phyloP scores from a whole-genome alignment of 2,888 invertebrate species.

The Allolobophora icterica region DNA sequence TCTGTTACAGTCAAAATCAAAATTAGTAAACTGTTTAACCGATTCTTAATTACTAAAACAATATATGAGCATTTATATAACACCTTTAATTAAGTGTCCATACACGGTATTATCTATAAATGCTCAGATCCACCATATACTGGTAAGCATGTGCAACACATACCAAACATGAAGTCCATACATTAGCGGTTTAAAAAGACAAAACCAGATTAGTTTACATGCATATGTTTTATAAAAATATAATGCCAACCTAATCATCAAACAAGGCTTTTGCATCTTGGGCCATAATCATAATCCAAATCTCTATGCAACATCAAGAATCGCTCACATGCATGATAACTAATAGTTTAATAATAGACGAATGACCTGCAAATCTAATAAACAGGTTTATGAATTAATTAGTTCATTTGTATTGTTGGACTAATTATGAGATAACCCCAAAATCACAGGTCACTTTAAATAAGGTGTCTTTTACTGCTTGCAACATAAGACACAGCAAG shows the following conservation, averaged over 20 bases:
- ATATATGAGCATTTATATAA: neutral
- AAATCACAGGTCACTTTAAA: neutral
- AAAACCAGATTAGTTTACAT: neutral
- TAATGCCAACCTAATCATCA: neutral
- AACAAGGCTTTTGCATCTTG: too few relatives aligned
- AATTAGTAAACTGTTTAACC: neutral
- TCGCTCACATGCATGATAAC: neutral
- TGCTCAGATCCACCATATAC: neutral
- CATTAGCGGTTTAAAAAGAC: neutral
- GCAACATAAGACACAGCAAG: too few relatives aligned
- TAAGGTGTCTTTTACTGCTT: neutral
- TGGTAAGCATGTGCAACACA: neutral
- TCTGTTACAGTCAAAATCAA: neutral
- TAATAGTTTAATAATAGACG: neutral
- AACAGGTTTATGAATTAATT: neutral
- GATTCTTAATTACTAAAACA: neutral
- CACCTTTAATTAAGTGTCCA: neutral
- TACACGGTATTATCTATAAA: neutral
- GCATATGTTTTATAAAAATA: neutral
- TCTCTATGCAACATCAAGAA: neutral
- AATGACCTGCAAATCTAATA: neutral
- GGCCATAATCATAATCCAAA: slow-evolving; percentile 5
- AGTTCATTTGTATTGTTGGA: neutral
- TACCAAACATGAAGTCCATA: neutral
- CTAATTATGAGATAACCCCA: neutral